Conservation (phyloP, 2,113 vertebrate genomes). For the Notarius quadriscutis region DNA sequence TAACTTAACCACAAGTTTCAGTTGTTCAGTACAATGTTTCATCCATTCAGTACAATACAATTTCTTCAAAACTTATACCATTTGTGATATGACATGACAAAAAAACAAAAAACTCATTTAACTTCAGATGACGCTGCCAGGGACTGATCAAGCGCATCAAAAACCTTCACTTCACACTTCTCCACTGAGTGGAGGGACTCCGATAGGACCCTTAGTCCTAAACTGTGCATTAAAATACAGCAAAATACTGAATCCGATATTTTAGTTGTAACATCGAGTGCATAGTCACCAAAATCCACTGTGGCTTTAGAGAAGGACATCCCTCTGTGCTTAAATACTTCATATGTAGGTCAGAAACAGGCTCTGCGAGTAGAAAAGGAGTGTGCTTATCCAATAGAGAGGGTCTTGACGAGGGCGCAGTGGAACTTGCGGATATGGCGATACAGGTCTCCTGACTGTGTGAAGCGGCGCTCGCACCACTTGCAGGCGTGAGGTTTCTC, state of each 20-base stretch:
- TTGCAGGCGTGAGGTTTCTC: slow-evolving; percentile 98
- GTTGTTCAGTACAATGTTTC: neutral
- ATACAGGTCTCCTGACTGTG: slow-evolving; percentile 96
- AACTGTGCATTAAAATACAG: slow-evolving; percentile 18
- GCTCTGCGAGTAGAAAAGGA: slow-evolving; percentile 12
- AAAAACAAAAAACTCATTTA: neutral
- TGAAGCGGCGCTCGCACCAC: slow-evolving; percentile 97
- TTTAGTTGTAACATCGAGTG: slow-evolving; percentile 17
- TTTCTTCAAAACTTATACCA: neutral
- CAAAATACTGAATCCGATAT: slow-evolving; percentile 33
- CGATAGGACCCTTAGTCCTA: slow-evolving; percentile 16
- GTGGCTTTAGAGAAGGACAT: neutral
- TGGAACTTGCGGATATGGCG: slow-evolving; percentile 99
- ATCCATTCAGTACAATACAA: slow-evolving; percentile 6
- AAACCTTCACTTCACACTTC: slow-evolving; percentile 30
- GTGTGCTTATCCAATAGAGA: slow-evolving; percentile 73
- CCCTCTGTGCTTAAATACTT: slow-evolving; percentile 31
- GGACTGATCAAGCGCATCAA: slow-evolving; percentile 41
- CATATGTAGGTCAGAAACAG: slow-evolving; percentile 1
- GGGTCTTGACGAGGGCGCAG: slow-evolving; percentile 90
- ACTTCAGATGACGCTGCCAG: slow-evolving; percentile 25
- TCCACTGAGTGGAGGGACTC: slow-evolving; percentile 22
- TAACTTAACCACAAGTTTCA: neutral
- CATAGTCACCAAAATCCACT: slow-evolving; percentile 57
- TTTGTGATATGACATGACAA: neutral